Evolutionary conservation across 1,140 invertebrate genomes (phyloP).

Genomic region (Bombus polaris): DNA sequence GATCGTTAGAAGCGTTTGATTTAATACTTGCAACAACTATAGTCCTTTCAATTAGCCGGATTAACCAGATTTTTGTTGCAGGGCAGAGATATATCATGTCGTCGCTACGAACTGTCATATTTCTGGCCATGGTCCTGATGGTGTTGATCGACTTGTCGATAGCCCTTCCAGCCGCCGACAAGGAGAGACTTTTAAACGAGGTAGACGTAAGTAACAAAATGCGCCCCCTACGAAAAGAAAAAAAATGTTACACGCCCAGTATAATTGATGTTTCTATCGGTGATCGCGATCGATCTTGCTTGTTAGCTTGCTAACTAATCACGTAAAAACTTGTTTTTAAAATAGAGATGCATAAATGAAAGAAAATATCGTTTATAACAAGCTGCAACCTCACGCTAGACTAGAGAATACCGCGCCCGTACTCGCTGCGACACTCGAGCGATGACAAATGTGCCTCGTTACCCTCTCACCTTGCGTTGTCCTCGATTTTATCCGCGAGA

Average conservation of each 20-base stretch:
- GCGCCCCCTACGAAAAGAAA: too few relatives aligned
- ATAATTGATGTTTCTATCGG: too few relatives aligned
- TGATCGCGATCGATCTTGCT: too few relatives aligned
- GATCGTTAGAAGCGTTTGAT: neutral
- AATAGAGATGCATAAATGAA: neutral
- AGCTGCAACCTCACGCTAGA: neutral
- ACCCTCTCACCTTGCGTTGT: constrained; percentile 4
- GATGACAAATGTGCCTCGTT: constrained; percentile 40
- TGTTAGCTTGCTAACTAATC: too few relatives aligned
- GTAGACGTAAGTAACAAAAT: constrained; percentile 72
- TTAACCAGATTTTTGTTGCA: constrained; percentile 20
- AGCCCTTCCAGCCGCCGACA: constrained; percentile 70
- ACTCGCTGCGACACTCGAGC: neutral
- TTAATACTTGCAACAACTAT: neutral
- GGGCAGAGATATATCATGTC: constrained; percentile 58
- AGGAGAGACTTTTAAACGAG: constrained; percentile 72
- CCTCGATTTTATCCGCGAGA: constrained; percentile 12
- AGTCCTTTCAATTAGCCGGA: neutral
- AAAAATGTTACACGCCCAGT: fast-evolving
- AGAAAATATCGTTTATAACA: neutral
- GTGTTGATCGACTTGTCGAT: constrained; percentile 63
- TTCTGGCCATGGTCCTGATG: constrained; percentile 61
- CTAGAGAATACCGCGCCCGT: neutral
- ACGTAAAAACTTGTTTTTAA: too few relatives aligned
- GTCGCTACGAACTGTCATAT: constrained; percentile 59